A percentile compares a stretch with the other conserved stretches of the same genome.
These are phyloP conservation scores for Peromyscus maniculatus DNA, from an alignment of 2,113 vertebrate genomes.

Conservation along the genomic window DNA sequence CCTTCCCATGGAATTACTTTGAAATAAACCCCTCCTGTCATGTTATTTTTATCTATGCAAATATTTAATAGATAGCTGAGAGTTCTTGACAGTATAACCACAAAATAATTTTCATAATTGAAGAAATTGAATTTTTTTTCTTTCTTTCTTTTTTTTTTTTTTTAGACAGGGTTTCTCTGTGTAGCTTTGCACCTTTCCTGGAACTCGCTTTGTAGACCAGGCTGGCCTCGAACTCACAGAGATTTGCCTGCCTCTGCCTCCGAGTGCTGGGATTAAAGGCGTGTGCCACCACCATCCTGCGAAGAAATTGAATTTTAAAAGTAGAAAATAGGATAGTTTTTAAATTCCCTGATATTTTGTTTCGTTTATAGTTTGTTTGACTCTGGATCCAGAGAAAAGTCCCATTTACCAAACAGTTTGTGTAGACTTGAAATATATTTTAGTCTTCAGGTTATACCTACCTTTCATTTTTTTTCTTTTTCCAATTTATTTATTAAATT, in stretches of 20 bases:
- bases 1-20: background rate
- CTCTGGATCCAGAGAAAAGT: constrained; percentile 32
- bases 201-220: too few relatives aligned
- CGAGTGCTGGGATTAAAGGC: too few relatives aligned
- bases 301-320: constrained; percentile 45
- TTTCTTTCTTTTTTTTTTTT: too few relatives aligned
- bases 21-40: constrained; percentile 50
- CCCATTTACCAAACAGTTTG: constrained; percentile 45
- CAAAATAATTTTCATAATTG: constrained; percentile 39
- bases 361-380: constrained; percentile 60
- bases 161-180: too few relatives aligned
- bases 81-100: constrained; percentile 6
- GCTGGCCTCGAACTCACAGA: too few relatives aligned
- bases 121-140: constrained; percentile 32
- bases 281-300: too few relatives aligned
- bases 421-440: constrained; percentile 50
- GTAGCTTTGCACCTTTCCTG: too few relatives aligned
- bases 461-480: constrained; percentile 27
- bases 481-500: constrained; percentile 52
- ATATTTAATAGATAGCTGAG: constrained; percentile 45
- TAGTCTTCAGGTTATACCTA: constrained; percentile 38
- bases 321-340: constrained; percentile 38
- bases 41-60: constrained; percentile 52
- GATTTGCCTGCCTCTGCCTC: too few relatives aligned
- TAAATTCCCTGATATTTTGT: constrained; percentile 15